Percentiles rank a stretch among this genome's conserved stretches.
Evolutionary conservation across 2,888 invertebrate species (phyloP).

Genomic region (Watsonalla cultraria): DNA sequence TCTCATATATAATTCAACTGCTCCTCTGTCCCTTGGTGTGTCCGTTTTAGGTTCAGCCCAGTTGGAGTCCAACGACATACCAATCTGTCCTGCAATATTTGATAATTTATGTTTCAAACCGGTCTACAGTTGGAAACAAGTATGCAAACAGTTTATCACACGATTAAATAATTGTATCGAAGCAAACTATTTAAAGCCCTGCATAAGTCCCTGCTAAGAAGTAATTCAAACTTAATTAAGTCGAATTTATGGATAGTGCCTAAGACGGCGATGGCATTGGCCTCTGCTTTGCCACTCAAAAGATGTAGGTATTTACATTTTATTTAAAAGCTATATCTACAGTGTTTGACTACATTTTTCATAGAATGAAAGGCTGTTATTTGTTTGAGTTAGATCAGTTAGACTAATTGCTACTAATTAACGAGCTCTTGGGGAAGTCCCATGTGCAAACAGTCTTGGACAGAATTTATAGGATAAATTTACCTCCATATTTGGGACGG

Average conservation of each 20-base stretch:
- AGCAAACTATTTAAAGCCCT: too few relatives aligned
- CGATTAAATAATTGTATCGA: too few relatives aligned
- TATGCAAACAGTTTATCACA: not conserved
- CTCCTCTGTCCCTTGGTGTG: constrained; percentile 73
- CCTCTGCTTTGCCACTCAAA: too few relatives aligned
- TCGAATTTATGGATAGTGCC: too few relatives aligned
- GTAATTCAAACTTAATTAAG: too few relatives aligned
- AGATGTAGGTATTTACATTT: too few relatives aligned
- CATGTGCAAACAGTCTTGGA: not conserved
- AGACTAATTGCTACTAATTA: not conserved
- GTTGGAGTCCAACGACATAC: constrained; percentile 79
- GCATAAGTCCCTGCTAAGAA: too few relatives aligned
- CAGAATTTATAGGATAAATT: constrained; percentile 8
- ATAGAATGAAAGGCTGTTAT: too few relatives aligned
- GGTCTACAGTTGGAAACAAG: not conserved
- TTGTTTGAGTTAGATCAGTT: not conserved
- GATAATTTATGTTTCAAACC: not conserved
- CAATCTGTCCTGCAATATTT: constrained; percentile 72
- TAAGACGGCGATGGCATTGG: too few relatives aligned
- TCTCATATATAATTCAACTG: constrained; percentile 79
- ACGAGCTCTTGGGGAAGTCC: not conserved
- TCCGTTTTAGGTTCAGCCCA: constrained; percentile 80
- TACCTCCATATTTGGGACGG: constrained; percentile 75
- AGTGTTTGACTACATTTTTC: too few relatives aligned
- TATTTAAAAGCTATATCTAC: too few relatives aligned